A percentile compares a stretch with the other conserved stretches of the same genome.
phyloP scores from a whole-genome alignment of 2,888 invertebrate genomes.

The Acronicta psi region DNA sequence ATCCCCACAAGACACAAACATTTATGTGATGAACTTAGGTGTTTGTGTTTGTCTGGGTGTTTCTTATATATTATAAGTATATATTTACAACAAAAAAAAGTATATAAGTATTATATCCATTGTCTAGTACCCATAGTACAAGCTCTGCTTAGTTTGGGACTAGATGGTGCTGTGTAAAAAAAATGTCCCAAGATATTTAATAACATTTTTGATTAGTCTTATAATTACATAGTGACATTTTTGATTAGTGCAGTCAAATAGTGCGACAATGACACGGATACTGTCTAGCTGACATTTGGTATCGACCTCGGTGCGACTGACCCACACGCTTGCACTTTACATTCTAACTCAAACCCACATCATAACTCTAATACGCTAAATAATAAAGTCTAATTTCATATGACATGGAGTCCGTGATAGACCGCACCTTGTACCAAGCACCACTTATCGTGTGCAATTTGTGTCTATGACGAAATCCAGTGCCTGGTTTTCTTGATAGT shows the following conservation, averaged over 20 bases:
- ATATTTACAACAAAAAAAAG: too few relatives aligned
- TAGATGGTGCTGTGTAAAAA: too few relatives aligned
- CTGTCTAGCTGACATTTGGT: conserved; percentile 79
- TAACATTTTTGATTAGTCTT: too few relatives aligned
- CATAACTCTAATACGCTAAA: conserved; percentile 53
- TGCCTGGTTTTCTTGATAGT: conserved; percentile 39
- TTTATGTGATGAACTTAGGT: too few relatives aligned
- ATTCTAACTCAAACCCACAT: conserved; percentile 56
- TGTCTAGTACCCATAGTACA: too few relatives aligned
- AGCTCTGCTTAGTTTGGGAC: too few relatives aligned
- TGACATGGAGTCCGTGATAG: conserved; percentile 44
- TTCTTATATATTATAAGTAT: too few relatives aligned
- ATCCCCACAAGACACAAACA: too few relatives aligned
- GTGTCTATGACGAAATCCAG: conserved; percentile 73
- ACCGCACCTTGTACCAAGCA: conserved; percentile 69
- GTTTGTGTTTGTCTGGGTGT: too few relatives aligned
- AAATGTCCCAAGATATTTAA: too few relatives aligned
- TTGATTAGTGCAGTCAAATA: conserved; percentile 44
- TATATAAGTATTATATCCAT: too few relatives aligned
- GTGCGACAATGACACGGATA: conserved; percentile 76
- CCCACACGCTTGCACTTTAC: conserved; percentile 73
- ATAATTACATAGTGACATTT: conserved; percentile 28
- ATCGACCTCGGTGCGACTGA: conserved; percentile 79
- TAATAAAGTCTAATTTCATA: conserved; percentile 52
- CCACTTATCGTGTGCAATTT: conserved; percentile 72